phyloP scores from a whole-genome alignment of 2,113 vertebrate species.

The Colaptes auratus region DNA sequence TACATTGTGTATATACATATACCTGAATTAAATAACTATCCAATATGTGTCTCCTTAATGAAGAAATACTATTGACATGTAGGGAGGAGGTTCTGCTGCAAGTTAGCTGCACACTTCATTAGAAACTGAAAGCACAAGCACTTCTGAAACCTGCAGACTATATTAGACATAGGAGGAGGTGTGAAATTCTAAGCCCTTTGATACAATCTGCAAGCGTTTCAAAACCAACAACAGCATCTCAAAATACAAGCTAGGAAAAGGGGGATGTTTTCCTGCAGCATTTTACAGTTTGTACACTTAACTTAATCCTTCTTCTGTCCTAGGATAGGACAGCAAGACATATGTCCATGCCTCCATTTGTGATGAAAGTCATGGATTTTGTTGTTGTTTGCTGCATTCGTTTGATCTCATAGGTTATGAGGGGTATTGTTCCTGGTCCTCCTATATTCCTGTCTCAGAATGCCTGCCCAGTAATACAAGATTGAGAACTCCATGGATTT shows the following conservation, averaged over 20 bases:
- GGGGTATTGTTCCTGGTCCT: neutral
- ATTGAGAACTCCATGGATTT: neutral
- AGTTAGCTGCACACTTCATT: neutral
- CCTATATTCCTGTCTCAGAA: neutral
- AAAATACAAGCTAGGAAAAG: neutral
- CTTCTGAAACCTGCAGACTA: neutral
- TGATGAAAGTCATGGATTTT: neutral
- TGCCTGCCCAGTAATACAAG: neutral
- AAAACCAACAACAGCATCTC: neutral
- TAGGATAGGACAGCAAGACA: neutral
- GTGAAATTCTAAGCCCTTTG: neutral
- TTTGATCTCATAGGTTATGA: neutral
- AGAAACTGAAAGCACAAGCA: neutral
- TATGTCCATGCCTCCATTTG: neutral
- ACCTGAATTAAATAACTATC: neutral
- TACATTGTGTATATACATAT: constrained; percentile 20
- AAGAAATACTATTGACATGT: neutral
- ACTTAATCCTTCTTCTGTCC: neutral
- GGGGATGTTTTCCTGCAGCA: neutral
- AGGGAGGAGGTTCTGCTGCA: neutral
- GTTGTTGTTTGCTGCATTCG: neutral
- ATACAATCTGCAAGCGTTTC: neutral
- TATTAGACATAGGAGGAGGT: neutral
- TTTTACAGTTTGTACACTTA: neutral
- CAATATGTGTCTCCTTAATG: neutral